Evolutionary conservation across 1,140 invertebrate genomes (phyloP), one percentile per base, ranked within the genome.

Genomic region (Meloidogyne floridensis): DNA sequence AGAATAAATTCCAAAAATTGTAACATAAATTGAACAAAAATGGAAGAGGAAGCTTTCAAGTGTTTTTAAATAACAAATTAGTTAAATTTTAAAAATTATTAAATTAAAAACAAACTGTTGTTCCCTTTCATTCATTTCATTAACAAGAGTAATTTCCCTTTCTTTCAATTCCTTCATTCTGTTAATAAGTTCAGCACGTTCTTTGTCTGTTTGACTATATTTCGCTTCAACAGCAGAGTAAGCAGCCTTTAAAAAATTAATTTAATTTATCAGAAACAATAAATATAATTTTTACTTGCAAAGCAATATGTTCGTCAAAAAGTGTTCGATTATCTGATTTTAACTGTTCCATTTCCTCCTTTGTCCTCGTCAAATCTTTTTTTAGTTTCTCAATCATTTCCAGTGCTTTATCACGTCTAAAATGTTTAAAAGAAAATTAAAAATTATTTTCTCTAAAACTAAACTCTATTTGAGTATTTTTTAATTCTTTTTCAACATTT

Each of bases 41-140:
- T 32, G 32, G 32, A 32, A 32, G 32, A 32, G 32, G 32, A 32
- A 32, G 32, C 32, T 32, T 32, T 32, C 32, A 32, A 32, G 32
- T 32, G 32, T 32, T 32, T 32, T 72, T 72, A 9, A 43, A 32
- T 9, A 32, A 32, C 43, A 43, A 32, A 32, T 72, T 72, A 9
- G 20, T 72, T 72, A 53, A 53, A 42, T 75, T 73, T 73, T 51
- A 42, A 42, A 18, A 53, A 42, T 75, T 73, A 15, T 51, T 13
- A 42, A 18, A 11, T 73, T 84, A 13, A n/a, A 81, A 56, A 70
- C 85, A 74, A 56, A 85, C 85, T 87, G 75, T 76, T 86, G 80
- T 72, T 86, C 84, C 47, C 72, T 73, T 32, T 85, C 84, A 54
- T 85, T 85, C 72, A 83, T 84, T 11, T 85, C 84, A 53, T 85